Percentiles rank a stretch among this genome's conserved stretches.
Evolutionary conservation across 2,113 vertebrate genomes (phyloP).

Genomic region (Pomatostomus ruficeps): DNA sequence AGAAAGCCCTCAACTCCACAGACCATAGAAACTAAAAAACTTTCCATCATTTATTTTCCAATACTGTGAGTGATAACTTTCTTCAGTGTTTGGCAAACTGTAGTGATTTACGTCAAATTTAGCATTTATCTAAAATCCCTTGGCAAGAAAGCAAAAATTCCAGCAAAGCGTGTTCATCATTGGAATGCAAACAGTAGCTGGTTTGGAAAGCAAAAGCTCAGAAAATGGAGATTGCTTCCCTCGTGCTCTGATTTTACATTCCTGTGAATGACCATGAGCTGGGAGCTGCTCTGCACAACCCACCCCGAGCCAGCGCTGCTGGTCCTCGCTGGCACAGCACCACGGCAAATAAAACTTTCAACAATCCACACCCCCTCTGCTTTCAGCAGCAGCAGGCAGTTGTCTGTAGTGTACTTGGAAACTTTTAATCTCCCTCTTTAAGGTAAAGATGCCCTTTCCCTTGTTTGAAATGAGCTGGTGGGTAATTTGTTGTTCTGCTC

Average conservation of each 20-base stretch:
- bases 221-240: background rate
- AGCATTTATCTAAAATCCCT: background rate
- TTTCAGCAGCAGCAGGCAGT: background rate
- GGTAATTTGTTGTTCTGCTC: background rate
- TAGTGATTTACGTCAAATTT: background rate
- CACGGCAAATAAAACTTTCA: background rate
- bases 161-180: background rate
- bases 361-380: background rate
- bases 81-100: background rate
- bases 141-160: background rate
- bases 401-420: background rate
- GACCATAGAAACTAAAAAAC: background rate
- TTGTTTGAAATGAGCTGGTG: background rate
- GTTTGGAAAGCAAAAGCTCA: background rate
- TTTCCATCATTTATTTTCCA: background rate
- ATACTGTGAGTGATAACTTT: background rate
- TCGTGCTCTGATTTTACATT: background rate
- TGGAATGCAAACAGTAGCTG: background rate
- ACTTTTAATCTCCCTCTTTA: background rate
- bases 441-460: constrained; percentile 1
- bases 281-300: background rate
- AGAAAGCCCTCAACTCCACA: background rate
- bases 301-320: background rate
- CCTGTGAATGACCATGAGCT: background rate
- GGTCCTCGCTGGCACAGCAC: background rate